Conservation (phyloP, 2,888 invertebrate genomes). For the Rosalia funebris region DNA sequence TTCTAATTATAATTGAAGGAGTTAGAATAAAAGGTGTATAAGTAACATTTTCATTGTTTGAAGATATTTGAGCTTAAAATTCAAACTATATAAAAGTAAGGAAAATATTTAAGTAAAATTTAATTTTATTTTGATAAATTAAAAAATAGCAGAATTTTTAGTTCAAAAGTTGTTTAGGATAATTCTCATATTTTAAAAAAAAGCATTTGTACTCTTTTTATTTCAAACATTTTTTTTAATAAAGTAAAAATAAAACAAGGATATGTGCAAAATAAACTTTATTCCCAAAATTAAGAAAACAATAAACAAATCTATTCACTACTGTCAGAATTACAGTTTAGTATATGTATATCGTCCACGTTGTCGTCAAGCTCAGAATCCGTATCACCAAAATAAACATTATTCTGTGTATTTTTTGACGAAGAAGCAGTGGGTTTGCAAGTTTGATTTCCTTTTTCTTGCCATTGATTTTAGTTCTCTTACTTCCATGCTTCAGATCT, state of each 20-base stretch:
- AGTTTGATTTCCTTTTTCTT: background rate
- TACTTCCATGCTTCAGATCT: conserved; percentile 6
- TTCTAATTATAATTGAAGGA: background rate
- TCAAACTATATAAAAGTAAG: background rate
- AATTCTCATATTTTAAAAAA: conserved; percentile 2
- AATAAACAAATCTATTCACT: conserved; percentile 5
- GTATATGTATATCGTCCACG: background rate
- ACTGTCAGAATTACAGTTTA: background rate
- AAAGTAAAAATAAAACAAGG: conserved; percentile 8
- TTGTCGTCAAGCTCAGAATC: background rate
- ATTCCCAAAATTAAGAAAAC: background rate
- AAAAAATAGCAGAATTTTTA: conserved; percentile 5
- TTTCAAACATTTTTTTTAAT: conserved; percentile 10
- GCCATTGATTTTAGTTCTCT: background rate
- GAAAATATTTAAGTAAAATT: conserved; percentile 2
- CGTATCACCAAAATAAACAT: background rate
- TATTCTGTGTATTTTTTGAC: background rate
- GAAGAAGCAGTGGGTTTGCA: background rate
- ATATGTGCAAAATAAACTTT: background rate
- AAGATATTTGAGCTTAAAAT: conserved; percentile 3
- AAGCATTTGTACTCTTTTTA: conserved; percentile 6
- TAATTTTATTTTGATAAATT: conserved; percentile 2
- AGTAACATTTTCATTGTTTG: conserved; percentile 1
- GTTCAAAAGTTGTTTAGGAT: background rate
- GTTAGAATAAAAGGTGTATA: conserved; percentile 3